Evolutionary conservation across 2,888 invertebrate genomes (phyloP).

Genomic region (Ptychoptera contaminata): DNA sequence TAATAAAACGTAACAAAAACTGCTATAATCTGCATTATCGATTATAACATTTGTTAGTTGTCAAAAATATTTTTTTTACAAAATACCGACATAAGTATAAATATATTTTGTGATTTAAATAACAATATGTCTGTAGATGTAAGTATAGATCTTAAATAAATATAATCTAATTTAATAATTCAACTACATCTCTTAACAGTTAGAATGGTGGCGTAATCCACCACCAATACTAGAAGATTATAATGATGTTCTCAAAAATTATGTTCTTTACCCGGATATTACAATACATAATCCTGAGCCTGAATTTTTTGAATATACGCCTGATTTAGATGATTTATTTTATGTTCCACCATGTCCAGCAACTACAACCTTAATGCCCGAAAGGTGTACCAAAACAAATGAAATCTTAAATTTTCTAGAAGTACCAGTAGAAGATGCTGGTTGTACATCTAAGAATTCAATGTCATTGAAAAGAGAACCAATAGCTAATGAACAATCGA

Average conservation of each 20-base stretch:
- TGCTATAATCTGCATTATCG: too few relatives aligned
- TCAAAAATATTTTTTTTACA: too few relatives aligned
- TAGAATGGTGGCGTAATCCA: constrained; percentile 5
- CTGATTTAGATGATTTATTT: constrained; percentile 8
- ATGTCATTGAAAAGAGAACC: constrained; percentile 68
- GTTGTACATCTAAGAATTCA: constrained; percentile 53
- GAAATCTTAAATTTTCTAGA: constrained; percentile 54
- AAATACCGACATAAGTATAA: too few relatives aligned
- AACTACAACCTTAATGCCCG: constrained; percentile 24
- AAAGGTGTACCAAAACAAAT: constrained; percentile 59
- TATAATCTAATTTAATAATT: not conserved
- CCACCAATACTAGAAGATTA: constrained; percentile 7
- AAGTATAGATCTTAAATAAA: not conserved
- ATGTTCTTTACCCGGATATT: constrained; percentile 24
- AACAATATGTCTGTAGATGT: constrained; percentile 3
- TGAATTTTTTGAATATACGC: constrained; percentile 5
- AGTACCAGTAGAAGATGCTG: constrained; percentile 38
- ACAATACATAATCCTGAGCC: constrained; percentile 26
- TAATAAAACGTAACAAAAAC: too few relatives aligned
- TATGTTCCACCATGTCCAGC: constrained; percentile 12
- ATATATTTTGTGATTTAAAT: not conserved
- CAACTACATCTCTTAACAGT: not conserved
- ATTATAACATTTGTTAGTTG: too few relatives aligned
- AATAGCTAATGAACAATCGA: constrained; percentile 48
- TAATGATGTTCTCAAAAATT: constrained; percentile 16